Evolutionary conservation across 1,140 invertebrate genomes (phyloP), one percentile per base, ranked within the genome.

Genomic region (Drosophila fuyamai): DNA sequence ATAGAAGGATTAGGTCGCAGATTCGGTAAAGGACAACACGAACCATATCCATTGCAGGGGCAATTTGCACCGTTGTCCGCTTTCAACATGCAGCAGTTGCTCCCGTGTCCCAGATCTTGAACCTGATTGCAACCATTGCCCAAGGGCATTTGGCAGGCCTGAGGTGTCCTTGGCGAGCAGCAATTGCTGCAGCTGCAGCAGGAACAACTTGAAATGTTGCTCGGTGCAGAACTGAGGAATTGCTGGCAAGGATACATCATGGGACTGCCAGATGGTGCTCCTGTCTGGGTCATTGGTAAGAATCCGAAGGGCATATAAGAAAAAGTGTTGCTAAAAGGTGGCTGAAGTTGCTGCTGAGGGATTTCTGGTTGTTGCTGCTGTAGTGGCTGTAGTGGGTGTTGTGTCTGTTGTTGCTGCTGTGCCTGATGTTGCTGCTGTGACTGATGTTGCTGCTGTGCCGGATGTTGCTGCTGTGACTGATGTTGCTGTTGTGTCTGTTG

Each of bases 241-340:
- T 63, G 75, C 58, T 55, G 76, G 27, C 55, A 60, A 40, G 72
- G 70, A 48, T 50, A 61, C 40, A 75, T 43, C 46, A 46, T 56
- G 29, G 51, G 23, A 32, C 23, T 38, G 16, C 23, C 13, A 13
- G 63, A 23, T 8, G 12, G 9, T 5, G 48, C 46, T 54, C 38
- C 10, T 12, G 50, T 13, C 29, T 56, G 59, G 36, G 14, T 0
- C 61, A 67, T 12, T 10, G 73, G 54, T 10, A 56, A 0, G 18
- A 88, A 57, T 14, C 58, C 88, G 10, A 88, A 67, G 43, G 79
- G 65, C 14, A 79, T 23, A 53, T 67, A 71, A 5, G 75, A 58
- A 4, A 68, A 12, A n/a, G 23, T 46, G 13, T 16, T 68, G 18
- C 29, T 6, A 2, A 38, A 10, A 1, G 5, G n/a, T 8, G 40